Evolutionary conservation across 2,113 vertebrate species (phyloP), one percentile per base, ranked within the genome.

Genomic region (Phaethon lepturus): DNA sequence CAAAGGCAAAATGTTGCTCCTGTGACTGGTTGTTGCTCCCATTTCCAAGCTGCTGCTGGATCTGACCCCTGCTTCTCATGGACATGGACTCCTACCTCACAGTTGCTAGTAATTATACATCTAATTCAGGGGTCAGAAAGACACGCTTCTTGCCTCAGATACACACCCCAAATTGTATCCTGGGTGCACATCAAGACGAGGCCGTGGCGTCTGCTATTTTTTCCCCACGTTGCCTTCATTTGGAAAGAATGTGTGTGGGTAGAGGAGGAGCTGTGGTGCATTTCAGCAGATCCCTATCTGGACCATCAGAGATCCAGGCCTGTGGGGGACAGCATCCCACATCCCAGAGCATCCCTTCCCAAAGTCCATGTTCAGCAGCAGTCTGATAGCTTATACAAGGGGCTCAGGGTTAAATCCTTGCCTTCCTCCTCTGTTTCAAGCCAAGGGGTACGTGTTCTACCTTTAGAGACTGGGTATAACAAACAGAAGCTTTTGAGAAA

Each of bases 1-100:
- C 0, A 1, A 76, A 94, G 53, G 71, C 67, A 88, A 92, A 71
- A 68, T 64, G 63, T 88, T 88, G 29, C 45, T 91, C 47, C 64
- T 6, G 6, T 71, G 80, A 38, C 33, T 66, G 26, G 7, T 64
- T 59, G 55, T 47, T 73, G 53, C 58, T 91, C 53, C 67, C 63
- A 40, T 73, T 86, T 89, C 76, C 78, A 88, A 75, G 19, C 77
- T 87, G 40, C 79, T 66, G 67, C 72, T 91, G 67, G 45, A 84
- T 83, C 42, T 80, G 59, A 77, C 14, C 45, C 52, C 76, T 60
- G 22, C 67, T 77, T 84, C 80, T 93, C 4, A 0, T 14, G 20
- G 63, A 76, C 45, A 50, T 1, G 5, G 31, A 31, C 35, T 86
- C 33, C 23, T 52, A 5, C 20, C 26, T 91, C 50, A 44, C 12